Conservation (phyloP, 1,140 invertebrate species). For the Philaenus spumarius region DNA sequence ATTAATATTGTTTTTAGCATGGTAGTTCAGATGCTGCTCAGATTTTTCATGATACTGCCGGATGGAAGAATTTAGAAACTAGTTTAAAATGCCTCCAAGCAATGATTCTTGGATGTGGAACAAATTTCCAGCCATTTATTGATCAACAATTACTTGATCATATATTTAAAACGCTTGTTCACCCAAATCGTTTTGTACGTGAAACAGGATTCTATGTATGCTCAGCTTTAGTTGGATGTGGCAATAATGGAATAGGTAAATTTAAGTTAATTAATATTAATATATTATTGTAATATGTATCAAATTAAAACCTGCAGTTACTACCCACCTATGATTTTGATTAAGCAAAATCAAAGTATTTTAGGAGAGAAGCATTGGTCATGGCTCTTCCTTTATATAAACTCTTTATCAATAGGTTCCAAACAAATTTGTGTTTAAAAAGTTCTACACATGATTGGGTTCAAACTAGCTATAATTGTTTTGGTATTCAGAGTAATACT, state of each 20-base stretch:
- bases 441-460: no score
- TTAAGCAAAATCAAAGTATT: no score
- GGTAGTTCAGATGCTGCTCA: slow-evolving; percentile 34
- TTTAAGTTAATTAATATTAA: slow-evolving; percentile 10
- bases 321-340: no score
- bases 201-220: slow-evolving; percentile 50
- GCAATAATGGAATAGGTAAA: slow-evolving; percentile 23
- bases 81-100: slow-evolving; percentile 49
- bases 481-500: no score
- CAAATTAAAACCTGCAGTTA: no score
- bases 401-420: no score
- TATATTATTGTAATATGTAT: no score
- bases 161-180: slow-evolving; percentile 43
- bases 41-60: slow-evolving; percentile 50
- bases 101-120: slow-evolving; percentile 45
- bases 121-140: slow-evolving; percentile 41
- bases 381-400: no score
- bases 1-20: slow-evolving; percentile 12
- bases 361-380: no score
- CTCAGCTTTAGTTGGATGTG: slow-evolving; percentile 43
- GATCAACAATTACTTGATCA: slow-evolving; percentile 44
- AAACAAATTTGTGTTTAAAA: no score
- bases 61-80: slow-evolving; percentile 50
- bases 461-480: no score
- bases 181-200: slow-evolving; percentile 50